Conservation (phyloP, 2,888 invertebrate genomes). For the Dasysyrphus tricinctus region DNA sequence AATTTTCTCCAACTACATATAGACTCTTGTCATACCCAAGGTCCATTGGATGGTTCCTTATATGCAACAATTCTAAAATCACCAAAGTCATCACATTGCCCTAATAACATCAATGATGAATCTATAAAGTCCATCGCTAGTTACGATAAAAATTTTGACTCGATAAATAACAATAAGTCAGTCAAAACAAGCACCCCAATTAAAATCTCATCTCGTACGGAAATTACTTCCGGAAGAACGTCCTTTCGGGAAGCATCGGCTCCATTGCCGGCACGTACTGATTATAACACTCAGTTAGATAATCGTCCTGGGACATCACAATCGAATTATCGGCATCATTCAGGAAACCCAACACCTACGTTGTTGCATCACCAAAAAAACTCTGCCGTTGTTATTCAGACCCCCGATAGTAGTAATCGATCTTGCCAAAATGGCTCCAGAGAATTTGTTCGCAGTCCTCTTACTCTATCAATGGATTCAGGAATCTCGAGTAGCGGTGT, state of each 20-base stretch:
- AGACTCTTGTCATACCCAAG: conserved; percentile 84
- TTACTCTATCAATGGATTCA: conserved; percentile 95
- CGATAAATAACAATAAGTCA: conserved; percentile 52
- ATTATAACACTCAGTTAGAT: conserved; percentile 63
- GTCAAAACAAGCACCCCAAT: conserved; percentile 69
- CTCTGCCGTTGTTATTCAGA: conserved; percentile 41
- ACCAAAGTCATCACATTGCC: conserved; percentile 76
- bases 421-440: conserved; percentile 69
- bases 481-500: conserved; percentile 87
- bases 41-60: conserved; percentile 94
- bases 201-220: conserved; percentile 45
- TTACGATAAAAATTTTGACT: conserved; percentile 61
- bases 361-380: conserved; percentile 56
- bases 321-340: conserved; percentile 71
- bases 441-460: conserved; percentile 84
- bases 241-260: conserved; percentile 66
- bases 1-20: conserved; percentile 51
- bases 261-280: conserved; percentile 50
- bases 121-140: conserved; percentile 44
- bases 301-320: conserved; percentile 76
- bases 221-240: conserved; percentile 46
- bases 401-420: conserved; percentile 72
- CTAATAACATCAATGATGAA: conserved; percentile 52
- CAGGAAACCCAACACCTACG: conserved; percentile 66
- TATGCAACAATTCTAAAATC: conserved; percentile 88